phyloP scores from a whole-genome alignment of 2,113 vertebrate genomes.

The Rhinolophus ferrumequinum region DNA sequence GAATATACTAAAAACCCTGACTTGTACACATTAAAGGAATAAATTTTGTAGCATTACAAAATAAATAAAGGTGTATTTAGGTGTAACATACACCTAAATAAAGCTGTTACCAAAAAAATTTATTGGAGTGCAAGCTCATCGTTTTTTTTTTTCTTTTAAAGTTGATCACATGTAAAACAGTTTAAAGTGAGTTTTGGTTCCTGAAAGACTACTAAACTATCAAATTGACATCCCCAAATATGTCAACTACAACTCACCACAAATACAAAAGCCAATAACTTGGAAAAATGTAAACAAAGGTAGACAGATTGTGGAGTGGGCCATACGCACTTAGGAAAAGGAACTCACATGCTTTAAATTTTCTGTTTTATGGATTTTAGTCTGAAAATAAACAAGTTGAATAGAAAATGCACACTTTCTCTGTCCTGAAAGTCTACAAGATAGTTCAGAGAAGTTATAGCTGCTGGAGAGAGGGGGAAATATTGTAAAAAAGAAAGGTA shows the following conservation, averaged over 20 bases:
- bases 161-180: background rate
- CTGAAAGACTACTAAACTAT: background rate
- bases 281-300: background rate
- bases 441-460: background rate
- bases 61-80: too few relatives aligned
- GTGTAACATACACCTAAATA: slow-evolving; percentile 30
- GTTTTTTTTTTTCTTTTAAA: background rate
- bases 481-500: background rate
- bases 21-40: background rate
- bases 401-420: background rate
- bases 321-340: background rate
- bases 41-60: background rate
- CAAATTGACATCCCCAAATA: background rate
- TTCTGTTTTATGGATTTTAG: background rate
- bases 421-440: background rate
- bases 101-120: background rate
- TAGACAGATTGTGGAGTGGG: background rate
- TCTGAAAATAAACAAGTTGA: background rate
- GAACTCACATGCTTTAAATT: background rate
- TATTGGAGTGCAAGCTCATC: background rate
- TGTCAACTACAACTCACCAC: background rate
- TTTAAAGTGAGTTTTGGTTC: background rate
- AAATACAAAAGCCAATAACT: background rate
- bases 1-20: background rate
- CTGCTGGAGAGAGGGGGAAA: background rate